Evolutionary conservation across 2,113 vertebrate genomes (phyloP), one percentile per base, ranked within the genome.

Genomic region (Mus spicilegus): DNA sequence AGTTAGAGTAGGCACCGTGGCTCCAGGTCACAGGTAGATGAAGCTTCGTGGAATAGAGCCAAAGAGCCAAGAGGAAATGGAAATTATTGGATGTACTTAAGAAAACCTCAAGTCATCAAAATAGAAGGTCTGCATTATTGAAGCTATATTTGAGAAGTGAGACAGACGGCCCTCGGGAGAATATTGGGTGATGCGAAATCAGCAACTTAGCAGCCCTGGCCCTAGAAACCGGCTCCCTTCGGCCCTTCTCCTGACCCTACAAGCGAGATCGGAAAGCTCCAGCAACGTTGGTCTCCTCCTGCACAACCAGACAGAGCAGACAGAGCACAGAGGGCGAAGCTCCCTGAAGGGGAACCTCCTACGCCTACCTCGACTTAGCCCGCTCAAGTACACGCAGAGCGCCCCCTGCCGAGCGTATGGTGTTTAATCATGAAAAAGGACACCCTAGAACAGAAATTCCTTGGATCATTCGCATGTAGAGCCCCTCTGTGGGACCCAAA

Each of bases 91-190:
- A 86, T 85, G 36, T 88, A 73, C 87, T 95, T 87, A 93, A 88
- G 90, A 93, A 95, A 94, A 92, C 36, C n/a, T 67, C 89, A 95
- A 84, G 67, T 87, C 61, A 87, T 96, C 88, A 92, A 96, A 97
- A 87, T 33, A 96, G 89, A 97, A 95, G 91, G 56, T 91, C 82
- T 86, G 77, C 65, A 69, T 91, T 94, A 89, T 42, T 72, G 77
- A 93, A 96, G 93, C 58, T 69, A 19, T 91, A 86, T 93, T 92
- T 97, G 88, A 96, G 92, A 96, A 97, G 72, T 28, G 72, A 97
- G 87, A 56, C 72, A 90, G 87, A 58, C 65, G 67, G 65, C 51
- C 88, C 90, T 72, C n/a, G n/a, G 85, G 56, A 87, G 56, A 91
- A 72, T 75, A 67, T 36, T 22, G 75, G 82, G 24, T 56, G 76